phyloP scores from a whole-genome alignment of 2,113 vertebrate genomes.

The Junco hyemalis region DNA sequence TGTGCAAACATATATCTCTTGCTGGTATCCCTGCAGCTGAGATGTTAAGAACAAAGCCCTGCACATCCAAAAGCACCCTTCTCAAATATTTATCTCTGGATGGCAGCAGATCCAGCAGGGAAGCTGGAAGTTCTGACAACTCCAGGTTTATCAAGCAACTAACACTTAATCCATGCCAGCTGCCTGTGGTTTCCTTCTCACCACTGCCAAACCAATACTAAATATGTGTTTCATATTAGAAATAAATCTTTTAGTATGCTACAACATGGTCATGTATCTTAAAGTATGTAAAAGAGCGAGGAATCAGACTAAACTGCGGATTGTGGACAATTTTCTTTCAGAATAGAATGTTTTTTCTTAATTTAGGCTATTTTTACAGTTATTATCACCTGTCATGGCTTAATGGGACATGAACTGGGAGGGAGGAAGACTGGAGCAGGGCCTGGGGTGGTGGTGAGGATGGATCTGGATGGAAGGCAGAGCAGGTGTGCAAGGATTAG shows the following conservation, averaged over 20 bases:
- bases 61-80: not conserved
- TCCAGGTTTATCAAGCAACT: conserved; percentile 48
- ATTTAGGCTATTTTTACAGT: not conserved
- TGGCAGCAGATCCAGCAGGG: not conserved
- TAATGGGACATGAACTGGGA: not conserved
- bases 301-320: not conserved
- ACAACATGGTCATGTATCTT: not conserved
- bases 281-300: not conserved
- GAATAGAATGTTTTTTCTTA: not conserved
- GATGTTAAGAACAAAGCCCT: not conserved
- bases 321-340: not conserved
- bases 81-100: not conserved
- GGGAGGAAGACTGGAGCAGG: not conserved
- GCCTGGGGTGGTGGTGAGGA: not conserved
- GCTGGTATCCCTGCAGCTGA: not conserved
- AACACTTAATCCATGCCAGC: conserved; percentile 26
- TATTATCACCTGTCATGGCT: not conserved
- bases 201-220: not conserved
- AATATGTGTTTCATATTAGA: conserved; percentile 25
- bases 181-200: conserved; percentile 29
- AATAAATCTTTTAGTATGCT: conserved; percentile 23
- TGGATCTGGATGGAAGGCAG: not conserved
- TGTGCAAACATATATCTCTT: not conserved
- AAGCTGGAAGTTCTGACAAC: not conserved
- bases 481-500: not conserved